Evolutionary conservation across 2,888 invertebrate genomes (phyloP).

Genomic region (Sarcophaga caerulescens): DNA sequence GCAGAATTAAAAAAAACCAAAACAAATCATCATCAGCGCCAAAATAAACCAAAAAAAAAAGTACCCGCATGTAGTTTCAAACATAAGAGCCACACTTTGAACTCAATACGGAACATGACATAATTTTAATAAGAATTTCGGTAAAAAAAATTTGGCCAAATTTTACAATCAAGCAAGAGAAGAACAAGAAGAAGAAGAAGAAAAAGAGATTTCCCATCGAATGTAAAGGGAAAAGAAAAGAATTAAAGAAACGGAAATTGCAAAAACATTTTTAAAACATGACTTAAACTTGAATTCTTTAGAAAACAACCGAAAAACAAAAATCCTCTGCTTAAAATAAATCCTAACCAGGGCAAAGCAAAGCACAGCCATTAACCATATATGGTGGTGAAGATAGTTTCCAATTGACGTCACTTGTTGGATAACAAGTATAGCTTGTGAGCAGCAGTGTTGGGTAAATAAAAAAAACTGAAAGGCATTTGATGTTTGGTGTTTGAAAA

Average conservation of each 20-base stretch:
- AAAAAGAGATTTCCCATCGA: background rate
- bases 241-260: conserved; percentile 47
- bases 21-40: too few species aligned
- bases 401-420: conserved; percentile 31
- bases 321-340: too few species aligned
- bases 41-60: background rate
- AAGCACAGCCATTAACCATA: background rate
- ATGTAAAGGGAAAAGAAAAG: background rate
- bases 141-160: background rate
- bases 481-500: background rate
- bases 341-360: background rate
- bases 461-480: background rate
- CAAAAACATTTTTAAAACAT: conserved; percentile 49
- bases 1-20: too few species aligned
- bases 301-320: conserved; percentile 27
- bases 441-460: conserved; percentile 2
- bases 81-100: background rate
- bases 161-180: background rate
- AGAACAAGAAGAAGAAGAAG: too few species aligned
- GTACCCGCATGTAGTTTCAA: background rate
- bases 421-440: too few species aligned
- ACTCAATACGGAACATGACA: conserved; percentile 9
- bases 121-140: conserved; percentile 25
- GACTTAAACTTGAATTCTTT: conserved; percentile 37
- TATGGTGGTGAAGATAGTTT: conserved; percentile 2